Base-by-base conservation (phyloP, 2,797 vertebrate species). In the Pipistrellus pipistrellus region DNA sequence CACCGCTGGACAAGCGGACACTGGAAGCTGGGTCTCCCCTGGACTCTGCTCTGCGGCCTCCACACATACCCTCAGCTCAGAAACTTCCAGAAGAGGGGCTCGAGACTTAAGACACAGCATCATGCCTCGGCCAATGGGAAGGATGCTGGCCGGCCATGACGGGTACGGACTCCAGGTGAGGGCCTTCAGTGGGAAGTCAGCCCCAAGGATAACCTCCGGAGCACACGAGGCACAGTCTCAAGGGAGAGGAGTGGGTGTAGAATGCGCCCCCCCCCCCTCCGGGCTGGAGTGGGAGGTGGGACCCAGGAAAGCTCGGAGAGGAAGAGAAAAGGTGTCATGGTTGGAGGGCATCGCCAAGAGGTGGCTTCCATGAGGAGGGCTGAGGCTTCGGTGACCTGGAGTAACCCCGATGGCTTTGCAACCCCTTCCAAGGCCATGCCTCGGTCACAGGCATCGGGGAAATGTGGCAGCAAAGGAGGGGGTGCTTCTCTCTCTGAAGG, bases 211-310 rank as follows among this genome's bases (percentile, higher is more conserved):
- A 9, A 78, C 38, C 27, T 21, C 32, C 11, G 9, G 15, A 25
- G 38, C 15, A 20, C 6, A 2, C 14, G 20, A 55, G n/a, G 9
- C 0, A 2, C 4, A 1, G n/a, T 21, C 51, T 38, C 57, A 23
- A 7, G 9, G 2, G 69, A 77, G 68, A 25, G 4, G 14, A 20
- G 25, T 2, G 4, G 25, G 30, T 8, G 17, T 2, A n/a, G n/a
- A 69, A 80, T 0, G 14, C 18, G 3, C 38, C 38, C 38, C 6
- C 38, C 38, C 44, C 44, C 30, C 44, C 44, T 62, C 30, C 3
- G 41, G 59, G 41, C n/a, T 76, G 4, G 51, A 64, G 46, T 13
- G 35, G 32, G 59, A 88, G 59, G 48, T 9, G 3, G 25, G 66
- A 27, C 27, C 48, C 9, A 6, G 0, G 1, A 6, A 2, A 30